A percentile compares a stretch with the other conserved stretches of the same genome.
Evolutionary conservation across 2,888 invertebrate genomes (phyloP).

Genomic region (Elmis aenea): DNA sequence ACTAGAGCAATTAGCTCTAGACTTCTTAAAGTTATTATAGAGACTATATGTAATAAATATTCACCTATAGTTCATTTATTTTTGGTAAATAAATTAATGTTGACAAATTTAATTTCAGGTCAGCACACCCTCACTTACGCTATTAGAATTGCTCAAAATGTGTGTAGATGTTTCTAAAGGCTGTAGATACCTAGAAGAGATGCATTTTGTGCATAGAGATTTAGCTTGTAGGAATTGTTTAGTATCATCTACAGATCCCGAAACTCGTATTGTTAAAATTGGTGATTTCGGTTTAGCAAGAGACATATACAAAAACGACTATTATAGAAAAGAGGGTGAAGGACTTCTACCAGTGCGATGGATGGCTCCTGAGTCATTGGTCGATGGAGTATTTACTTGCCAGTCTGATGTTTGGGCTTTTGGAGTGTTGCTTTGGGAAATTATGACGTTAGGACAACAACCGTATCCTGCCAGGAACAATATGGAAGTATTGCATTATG

Average conservation of each 20-base stretch:
- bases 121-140: slow-evolving; percentile 60
- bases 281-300: slow-evolving; percentile 96
- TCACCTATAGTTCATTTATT: too few relatives aligned
- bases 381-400: slow-evolving; percentile 93
- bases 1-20: too few relatives aligned
- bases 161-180: slow-evolving; percentile 95
- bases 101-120: too few relatives aligned
- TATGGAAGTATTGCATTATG: slow-evolving; percentile 85
- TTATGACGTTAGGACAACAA: slow-evolving; percentile 91
- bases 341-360: slow-evolving; percentile 90
- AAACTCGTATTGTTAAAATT: slow-evolving; percentile 82
- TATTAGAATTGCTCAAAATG: slow-evolving; percentile 85
- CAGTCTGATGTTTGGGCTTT: slow-evolving; percentile 98
- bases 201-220: slow-evolving; percentile 96
- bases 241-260: slow-evolving; percentile 67
- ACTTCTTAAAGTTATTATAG: too few relatives aligned
- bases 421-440: slow-evolving; percentile 94
- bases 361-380: slow-evolving; percentile 97
- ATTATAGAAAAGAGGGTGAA: slow-evolving; percentile 91
- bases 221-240: slow-evolving; percentile 94
- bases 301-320: slow-evolving; percentile 96
- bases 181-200: slow-evolving; percentile 91
- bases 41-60: too few relatives aligned
- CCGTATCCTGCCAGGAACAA: slow-evolving; percentile 94
- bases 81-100: too few relatives aligned